Evolutionary conservation across 2,797 vertebrate genomes (phyloP).

Genomic region (Poeciliopsis paucimaculata): DNA sequence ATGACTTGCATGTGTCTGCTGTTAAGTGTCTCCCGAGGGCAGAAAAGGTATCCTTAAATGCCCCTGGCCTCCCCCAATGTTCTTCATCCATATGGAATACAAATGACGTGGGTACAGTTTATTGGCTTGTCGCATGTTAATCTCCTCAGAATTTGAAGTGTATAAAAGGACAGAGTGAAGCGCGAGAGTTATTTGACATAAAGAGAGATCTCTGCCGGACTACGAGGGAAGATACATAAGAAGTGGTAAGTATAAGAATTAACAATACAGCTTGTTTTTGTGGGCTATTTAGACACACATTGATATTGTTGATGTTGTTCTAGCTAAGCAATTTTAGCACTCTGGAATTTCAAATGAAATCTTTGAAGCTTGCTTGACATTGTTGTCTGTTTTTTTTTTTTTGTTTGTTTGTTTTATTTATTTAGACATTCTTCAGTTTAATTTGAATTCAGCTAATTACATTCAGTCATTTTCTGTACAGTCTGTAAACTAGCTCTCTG

Average conservation of each 20-base stretch:
- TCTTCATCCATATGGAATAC: background rate
- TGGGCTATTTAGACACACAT: background rate
- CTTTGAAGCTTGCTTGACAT: background rate
- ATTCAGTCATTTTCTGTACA: background rate
- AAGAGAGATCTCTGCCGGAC: background rate
- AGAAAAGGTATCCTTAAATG: background rate
- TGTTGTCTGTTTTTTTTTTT: no score
- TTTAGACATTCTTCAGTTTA: background rate
- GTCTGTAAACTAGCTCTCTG: background rate
- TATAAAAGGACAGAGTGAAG: slow-evolving; percentile 43
- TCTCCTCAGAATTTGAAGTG: slow-evolving; percentile 26
- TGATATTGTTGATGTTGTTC: background rate
- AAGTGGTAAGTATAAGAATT: slow-evolving; percentile 39
- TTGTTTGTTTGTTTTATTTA: no score
- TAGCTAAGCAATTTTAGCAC: background rate
- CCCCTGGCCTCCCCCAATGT: slow-evolving; percentile 11
- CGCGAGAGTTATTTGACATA: slow-evolving; percentile 1
- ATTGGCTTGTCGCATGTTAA: slow-evolving; percentile 42
- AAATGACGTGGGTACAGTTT: slow-evolving; percentile 21
- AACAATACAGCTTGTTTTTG: background rate
- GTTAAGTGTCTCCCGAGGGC: background rate
- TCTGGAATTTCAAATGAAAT: background rate
- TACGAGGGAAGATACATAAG: slow-evolving; percentile 1
- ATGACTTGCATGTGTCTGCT: background rate
- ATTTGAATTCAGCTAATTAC: background rate